A percentile compares a stretch with the other conserved stretches of the same genome.
phyloP scores from a whole-genome alignment of 92 coral and sea anemone species.

The Palythoa caribaeorum region DNA sequence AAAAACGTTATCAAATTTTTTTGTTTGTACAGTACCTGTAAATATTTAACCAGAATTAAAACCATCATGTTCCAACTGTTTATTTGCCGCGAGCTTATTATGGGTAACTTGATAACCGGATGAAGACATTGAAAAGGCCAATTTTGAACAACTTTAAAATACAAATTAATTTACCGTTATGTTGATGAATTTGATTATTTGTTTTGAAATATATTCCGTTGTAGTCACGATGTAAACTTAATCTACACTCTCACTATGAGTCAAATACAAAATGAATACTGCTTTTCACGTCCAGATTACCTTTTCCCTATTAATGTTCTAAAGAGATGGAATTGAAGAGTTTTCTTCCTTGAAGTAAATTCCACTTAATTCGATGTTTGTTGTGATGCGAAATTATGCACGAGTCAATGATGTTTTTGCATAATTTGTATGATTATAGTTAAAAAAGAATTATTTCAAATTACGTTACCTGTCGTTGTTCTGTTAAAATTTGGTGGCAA shows the following conservation, averaged over 20 bases:
- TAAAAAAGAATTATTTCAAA: neutral
- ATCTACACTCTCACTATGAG: neutral
- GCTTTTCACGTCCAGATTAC: neutral
- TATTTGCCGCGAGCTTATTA: too few species aligned
- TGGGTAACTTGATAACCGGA: too few species aligned
- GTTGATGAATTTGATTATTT: too few species aligned
- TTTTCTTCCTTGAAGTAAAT: neutral
- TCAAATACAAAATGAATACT: neutral
- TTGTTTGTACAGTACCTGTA: too few species aligned
- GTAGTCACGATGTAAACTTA: too few species aligned
- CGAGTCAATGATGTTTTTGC: neutral
- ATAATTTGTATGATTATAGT: neutral
- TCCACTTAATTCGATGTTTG: neutral
- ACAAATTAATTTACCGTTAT: neutral
- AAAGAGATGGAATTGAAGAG: neutral
- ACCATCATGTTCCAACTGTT: neutral
- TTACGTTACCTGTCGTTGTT: conserved; percentile 15
- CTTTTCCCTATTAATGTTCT: neutral
- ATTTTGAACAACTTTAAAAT: too few species aligned
- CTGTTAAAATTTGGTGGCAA: conserved; percentile 70
- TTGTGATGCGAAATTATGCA: neutral
- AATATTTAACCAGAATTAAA: neutral
- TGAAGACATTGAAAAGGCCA: neutral
- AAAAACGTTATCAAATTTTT: neutral
- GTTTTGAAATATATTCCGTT: too few species aligned